phyloP scores from a whole-genome alignment of 1,140 invertebrate genomes.

The Euglossa dilemma region DNA sequence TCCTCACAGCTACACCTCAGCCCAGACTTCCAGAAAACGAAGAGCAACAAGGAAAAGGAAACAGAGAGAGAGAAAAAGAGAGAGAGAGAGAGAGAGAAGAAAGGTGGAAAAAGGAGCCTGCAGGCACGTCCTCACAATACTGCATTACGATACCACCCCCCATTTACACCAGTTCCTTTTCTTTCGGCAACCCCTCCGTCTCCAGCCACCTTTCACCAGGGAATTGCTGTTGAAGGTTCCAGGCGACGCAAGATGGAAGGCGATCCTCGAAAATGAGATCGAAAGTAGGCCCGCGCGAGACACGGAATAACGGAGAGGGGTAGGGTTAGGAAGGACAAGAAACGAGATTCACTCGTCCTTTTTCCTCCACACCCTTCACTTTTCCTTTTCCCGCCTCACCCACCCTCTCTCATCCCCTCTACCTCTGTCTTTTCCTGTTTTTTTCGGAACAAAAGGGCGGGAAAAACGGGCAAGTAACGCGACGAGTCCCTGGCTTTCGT shows the following conservation, averaged over 20 bases:
- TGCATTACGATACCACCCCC: constrained; percentile 70
- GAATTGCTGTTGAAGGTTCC: constrained; percentile 61
- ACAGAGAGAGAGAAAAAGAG: background rate
- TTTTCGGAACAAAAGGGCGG: background rate
- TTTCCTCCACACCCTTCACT: too few species aligned
- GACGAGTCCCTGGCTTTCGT: background rate
- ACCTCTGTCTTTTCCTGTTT: background rate
- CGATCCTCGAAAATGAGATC: constrained; percentile 66
- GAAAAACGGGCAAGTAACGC: background rate
- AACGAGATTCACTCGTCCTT: constrained; percentile 37
- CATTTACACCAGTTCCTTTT: constrained; percentile 28
- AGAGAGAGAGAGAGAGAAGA: background rate
- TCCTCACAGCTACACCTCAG: constrained; percentile 62
- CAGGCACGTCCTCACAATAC: constrained; percentile 70
- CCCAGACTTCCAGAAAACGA: background rate
- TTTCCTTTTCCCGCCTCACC: background rate
- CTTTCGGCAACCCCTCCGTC: constrained; percentile 2
- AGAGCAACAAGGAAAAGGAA: background rate
- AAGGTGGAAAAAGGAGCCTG: constrained; percentile 37
- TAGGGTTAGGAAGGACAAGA: constrained; percentile 38
- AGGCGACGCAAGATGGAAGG: constrained; percentile 58
- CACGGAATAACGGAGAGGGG: background rate
- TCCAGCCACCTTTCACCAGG: background rate
- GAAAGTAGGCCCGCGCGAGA: constrained; percentile 58
- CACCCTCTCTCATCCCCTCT: background rate